phyloP scores from a whole-genome alignment of 2,113 vertebrate species.

The Pterocles gutturalis region DNA sequence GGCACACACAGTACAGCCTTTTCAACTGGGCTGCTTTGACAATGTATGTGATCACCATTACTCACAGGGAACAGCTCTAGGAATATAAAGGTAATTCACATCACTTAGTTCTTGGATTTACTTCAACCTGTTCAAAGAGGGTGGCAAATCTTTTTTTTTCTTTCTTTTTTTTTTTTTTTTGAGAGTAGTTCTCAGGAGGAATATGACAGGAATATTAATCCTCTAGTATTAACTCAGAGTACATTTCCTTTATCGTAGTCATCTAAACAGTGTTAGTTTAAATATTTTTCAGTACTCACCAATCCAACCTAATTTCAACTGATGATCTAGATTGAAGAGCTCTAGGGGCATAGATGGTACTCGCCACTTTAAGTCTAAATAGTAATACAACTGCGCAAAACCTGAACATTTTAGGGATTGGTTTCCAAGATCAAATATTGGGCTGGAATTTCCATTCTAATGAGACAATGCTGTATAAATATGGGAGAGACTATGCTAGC shows the following conservation, averaged over 20 bases:
- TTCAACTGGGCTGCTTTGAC: background rate
- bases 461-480: background rate
- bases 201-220: conserved; percentile 2
- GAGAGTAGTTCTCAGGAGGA: background rate
- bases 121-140: conserved; percentile 17
- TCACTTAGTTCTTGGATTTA: conserved; percentile 31
- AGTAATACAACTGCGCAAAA: background rate
- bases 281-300: background rate
- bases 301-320: background rate
- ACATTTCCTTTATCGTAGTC: background rate
- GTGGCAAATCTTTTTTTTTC: background rate
- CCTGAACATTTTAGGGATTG: background rate
- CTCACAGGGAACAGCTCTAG: background rate
- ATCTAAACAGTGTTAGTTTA: background rate
- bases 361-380: background rate
- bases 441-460: background rate
- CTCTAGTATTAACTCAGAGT: background rate
- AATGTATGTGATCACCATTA: background rate
- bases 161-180: background rate
- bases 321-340: background rate
- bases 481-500: background rate
- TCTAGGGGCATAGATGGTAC: background rate
- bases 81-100: conserved; percentile 12
- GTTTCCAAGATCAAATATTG: background rate
- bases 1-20: background rate